These are phyloP conservation scores for Peromyscus melanophrys DNA, from an alignment of 2,797 vertebrate species.

Conservation along the genomic window DNA sequence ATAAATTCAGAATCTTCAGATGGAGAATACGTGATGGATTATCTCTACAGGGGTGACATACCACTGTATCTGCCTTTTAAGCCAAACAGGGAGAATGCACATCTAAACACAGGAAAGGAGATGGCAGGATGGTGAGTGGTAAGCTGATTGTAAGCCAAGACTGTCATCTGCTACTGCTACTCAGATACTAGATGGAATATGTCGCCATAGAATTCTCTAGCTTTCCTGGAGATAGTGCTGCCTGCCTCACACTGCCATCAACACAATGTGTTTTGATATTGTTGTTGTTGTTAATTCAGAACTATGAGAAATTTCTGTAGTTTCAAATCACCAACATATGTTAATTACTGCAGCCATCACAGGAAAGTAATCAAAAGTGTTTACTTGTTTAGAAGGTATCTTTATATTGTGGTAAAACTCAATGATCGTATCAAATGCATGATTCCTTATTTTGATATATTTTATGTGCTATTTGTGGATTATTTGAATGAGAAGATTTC, in stretches of 20 bases:
- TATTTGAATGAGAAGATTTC: not conserved
- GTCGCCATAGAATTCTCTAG: not conserved
- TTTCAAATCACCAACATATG: not conserved
- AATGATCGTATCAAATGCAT: not conserved
- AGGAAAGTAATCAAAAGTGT: not conserved
- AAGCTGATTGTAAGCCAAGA: fast-evolving
- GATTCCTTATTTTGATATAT: not conserved
- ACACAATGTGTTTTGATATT: fast-evolving
- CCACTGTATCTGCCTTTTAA: not conserved
- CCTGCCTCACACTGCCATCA: not conserved
- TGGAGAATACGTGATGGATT: not conserved
- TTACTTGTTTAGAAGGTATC: not conserved
- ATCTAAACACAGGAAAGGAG: not conserved
- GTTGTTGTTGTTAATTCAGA: not conserved
- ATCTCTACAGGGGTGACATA: not conserved
- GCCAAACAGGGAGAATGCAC: not conserved
- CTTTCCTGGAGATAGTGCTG: fast-evolving
- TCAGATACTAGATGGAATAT: not conserved
- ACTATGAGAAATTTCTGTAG: not conserved
- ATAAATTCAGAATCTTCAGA: not conserved
- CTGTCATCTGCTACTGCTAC: not conserved
- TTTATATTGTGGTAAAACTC: not conserved
- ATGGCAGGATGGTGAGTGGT: not conserved
- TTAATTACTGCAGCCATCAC: not conserved
- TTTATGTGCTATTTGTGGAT: not conserved